Evolutionary conservation across 2,888 invertebrate genomes (phyloP).

Genomic region (Euspilapteryx auroguttella): DNA sequence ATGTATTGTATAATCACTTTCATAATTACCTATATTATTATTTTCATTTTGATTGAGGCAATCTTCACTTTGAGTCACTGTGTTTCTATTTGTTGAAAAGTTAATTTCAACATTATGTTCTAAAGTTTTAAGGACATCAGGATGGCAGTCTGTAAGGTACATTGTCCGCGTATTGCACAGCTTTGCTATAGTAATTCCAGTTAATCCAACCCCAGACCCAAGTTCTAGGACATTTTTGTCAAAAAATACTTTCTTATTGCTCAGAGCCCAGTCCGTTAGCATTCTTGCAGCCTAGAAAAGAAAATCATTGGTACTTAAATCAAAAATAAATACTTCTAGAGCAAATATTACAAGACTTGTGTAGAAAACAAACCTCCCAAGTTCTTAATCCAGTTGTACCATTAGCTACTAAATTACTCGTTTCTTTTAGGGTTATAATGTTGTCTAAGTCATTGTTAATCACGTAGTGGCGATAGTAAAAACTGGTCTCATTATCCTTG

Average conservation of each 20-base stretch:
- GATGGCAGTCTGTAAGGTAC: slow-evolving; percentile 71
- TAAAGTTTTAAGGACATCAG: slow-evolving; percentile 64
- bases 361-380: slow-evolving; percentile 67
- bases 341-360: neutral
- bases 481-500: slow-evolving; percentile 18
- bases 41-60: too few species aligned
- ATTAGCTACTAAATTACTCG: slow-evolving; percentile 69
- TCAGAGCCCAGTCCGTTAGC: slow-evolving; percentile 70
- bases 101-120: slow-evolving; percentile 66
- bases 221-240: slow-evolving; percentile 69
- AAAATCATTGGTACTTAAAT: slow-evolving; percentile 4
- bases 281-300: slow-evolving; percentile 67
- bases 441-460: slow-evolving; percentile 25
- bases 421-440: slow-evolving; percentile 68
- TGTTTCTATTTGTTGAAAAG: too few species aligned
- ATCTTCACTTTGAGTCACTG: too few species aligned
- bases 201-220: slow-evolving; percentile 76
- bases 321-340: neutral
- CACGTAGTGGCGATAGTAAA: slow-evolving; percentile 67
- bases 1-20: too few species aligned
- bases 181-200: slow-evolving; percentile 65
- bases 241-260: slow-evolving; percentile 48
- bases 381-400: slow-evolving; percentile 80
- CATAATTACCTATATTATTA: too few species aligned
- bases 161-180: slow-evolving; percentile 55